Percentiles rank a stretch among this genome's conserved stretches.
phyloP scores from a whole-genome alignment of 2,888 invertebrate species.

The Vanessa cardui region DNA sequence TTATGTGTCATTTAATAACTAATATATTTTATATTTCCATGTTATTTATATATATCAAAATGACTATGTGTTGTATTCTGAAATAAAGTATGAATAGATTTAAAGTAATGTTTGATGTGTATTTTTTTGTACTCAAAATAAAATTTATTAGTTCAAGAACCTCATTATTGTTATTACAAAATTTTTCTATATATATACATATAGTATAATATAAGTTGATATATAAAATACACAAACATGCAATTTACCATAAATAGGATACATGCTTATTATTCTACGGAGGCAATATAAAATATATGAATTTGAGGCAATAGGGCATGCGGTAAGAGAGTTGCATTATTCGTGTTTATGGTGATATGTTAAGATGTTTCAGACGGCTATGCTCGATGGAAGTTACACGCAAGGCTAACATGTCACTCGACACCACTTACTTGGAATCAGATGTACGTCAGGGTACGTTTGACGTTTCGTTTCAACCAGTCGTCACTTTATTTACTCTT shows the following conservation, averaged over 20 bases:
- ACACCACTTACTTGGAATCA: background rate
- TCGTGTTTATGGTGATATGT: constrained; percentile 53
- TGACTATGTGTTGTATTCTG: too few relatives aligned
- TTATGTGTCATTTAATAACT: too few relatives aligned
- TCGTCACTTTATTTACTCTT: background rate
- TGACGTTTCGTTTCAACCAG: background rate
- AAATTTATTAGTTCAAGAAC: too few relatives aligned
- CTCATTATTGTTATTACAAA: background rate
- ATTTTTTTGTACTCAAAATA: too few relatives aligned
- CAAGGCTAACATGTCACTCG: constrained; percentile 6
- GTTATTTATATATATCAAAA: too few relatives aligned
- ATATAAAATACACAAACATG: constrained; percentile 63
- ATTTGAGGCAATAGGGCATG: constrained; percentile 51
- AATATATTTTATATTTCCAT: too few relatives aligned
- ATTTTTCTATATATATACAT: background rate
- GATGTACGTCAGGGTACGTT: background rate
- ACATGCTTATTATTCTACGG: constrained; percentile 60
- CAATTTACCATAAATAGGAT: constrained; percentile 53
- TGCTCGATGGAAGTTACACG: background rate
- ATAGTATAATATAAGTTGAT: background rate
- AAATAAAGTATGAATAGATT: too few relatives aligned
- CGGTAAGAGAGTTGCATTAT: constrained; percentile 68
- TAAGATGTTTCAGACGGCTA: constrained; percentile 11
- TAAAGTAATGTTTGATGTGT: too few relatives aligned
- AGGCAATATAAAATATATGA: constrained; percentile 49